Percentiles rank a stretch among this genome's conserved stretches.
Conservation (phyloP, 2,888 invertebrate species). For the Caenorhabditis zanzibari region DNA sequence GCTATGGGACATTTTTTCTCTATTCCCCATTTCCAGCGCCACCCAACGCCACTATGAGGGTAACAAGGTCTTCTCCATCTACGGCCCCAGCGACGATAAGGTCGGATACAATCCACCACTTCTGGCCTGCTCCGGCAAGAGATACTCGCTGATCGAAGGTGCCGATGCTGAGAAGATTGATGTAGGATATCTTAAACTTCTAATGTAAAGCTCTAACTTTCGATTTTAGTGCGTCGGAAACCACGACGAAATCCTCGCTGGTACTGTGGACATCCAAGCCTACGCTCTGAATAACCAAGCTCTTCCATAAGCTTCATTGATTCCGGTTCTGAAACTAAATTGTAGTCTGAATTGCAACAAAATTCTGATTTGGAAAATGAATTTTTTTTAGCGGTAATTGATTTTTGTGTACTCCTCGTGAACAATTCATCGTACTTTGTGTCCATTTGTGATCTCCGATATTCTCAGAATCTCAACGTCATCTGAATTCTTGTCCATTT, state of each 20-base stretch:
- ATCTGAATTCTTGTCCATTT: constrained; percentile 8
- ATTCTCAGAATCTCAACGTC: background rate
- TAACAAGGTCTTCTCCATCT: constrained; percentile 10
- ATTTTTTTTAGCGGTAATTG: too few species aligned
- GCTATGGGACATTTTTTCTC: too few species aligned
- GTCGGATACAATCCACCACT: background rate
- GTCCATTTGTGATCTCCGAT: background rate
- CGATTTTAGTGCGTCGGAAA: constrained; percentile 6
- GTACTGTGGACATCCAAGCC: background rate
- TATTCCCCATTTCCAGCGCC: background rate
- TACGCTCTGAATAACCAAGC: background rate
- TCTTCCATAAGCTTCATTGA: background rate
- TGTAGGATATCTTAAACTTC: background rate
- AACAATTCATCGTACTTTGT: background rate
- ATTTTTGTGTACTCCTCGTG: background rate
- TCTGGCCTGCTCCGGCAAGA: background rate
- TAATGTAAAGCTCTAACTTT: background rate
- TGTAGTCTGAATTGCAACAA: too few species aligned
- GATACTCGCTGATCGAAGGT: background rate
- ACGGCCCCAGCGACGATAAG: constrained; percentile 34
- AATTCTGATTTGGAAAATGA: too few species aligned
- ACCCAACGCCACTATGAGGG: constrained; percentile 13
- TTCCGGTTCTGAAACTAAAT: background rate
- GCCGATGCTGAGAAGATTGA: constrained; percentile 3
- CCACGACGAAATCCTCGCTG: constrained; percentile 4